Percentiles rank a stretch among this genome's conserved stretches.
Evolutionary conservation across 2,888 invertebrate genomes (phyloP).

Genomic region (Polyploca ridens): DNA sequence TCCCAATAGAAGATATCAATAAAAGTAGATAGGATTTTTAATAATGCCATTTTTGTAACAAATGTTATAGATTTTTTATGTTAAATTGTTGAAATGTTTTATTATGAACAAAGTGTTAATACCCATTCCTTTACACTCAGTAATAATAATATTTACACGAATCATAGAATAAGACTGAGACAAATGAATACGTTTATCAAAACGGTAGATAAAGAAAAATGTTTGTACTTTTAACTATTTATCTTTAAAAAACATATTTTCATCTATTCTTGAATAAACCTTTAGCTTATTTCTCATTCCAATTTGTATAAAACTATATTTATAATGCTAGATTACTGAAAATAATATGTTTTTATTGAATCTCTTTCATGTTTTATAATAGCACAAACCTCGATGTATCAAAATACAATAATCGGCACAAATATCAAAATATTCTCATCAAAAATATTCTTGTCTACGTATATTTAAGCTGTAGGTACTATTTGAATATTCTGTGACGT

Average conservation of each 20-base stretch:
- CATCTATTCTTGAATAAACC: slow-evolving; percentile 33
- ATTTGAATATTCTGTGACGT: neutral
- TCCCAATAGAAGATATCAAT: slow-evolving; percentile 24
- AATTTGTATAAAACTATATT: slow-evolving; percentile 30
- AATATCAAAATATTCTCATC: neutral
- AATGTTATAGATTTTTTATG: slow-evolving; percentile 41
- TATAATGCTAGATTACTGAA: slow-evolving; percentile 32
- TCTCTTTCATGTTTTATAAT: slow-evolving; percentile 7
- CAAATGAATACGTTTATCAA: neutral
- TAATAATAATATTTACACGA: slow-evolving; percentile 33
- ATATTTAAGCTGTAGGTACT: neutral
- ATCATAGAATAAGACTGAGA: slow-evolving; percentile 22
- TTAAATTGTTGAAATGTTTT: slow-evolving; percentile 39
- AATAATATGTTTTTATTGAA: slow-evolving; percentile 12
- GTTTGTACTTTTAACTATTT: slow-evolving; percentile 15
- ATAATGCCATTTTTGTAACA: slow-evolving; percentile 60
- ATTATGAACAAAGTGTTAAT: slow-evolving; percentile 23
- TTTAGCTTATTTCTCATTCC: slow-evolving; percentile 33
- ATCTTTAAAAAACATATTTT: slow-evolving; percentile 19
- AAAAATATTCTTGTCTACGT: neutral
- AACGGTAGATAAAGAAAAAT: neutral
- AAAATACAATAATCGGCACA: neutral
- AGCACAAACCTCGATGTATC: neutral
- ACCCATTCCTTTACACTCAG: slow-evolving; percentile 33
- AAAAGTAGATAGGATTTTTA: slow-evolving; percentile 65